phyloP scores from a whole-genome alignment of 1,140 invertebrate genomes.

The Epicauta chinensis region DNA sequence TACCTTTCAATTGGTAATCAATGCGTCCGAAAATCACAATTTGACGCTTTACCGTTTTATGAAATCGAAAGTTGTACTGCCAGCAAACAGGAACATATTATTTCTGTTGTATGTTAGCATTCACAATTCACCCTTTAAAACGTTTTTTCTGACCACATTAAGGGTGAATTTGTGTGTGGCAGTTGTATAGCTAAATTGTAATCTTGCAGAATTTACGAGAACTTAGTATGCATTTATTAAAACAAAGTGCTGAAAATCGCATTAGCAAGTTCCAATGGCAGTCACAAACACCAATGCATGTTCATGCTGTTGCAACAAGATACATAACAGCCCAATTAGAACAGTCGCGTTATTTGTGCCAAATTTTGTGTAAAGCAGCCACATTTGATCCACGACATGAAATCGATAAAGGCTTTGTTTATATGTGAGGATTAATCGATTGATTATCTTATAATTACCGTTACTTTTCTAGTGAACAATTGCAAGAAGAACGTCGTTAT shows the following conservation, averaged over 20 bases:
- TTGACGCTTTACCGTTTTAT: slow-evolving; percentile 63
- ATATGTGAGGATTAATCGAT: slow-evolving; percentile 56
- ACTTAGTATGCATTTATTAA: slow-evolving; percentile 73
- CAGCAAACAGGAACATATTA: slow-evolving; percentile 79
- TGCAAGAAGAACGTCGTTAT: slow-evolving; percentile 58
- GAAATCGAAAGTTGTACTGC: slow-evolving; percentile 81
- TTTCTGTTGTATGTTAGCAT: slow-evolving; percentile 68
- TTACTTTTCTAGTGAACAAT: slow-evolving; percentile 57
- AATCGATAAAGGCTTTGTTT: slow-evolving; percentile 66
- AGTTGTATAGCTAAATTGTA: no score
- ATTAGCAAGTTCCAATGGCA: slow-evolving; percentile 43
- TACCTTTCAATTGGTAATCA: slow-evolving; percentile 42
- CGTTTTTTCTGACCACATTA: no score
- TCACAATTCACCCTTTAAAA: no score
- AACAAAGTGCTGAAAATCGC: slow-evolving; percentile 51
- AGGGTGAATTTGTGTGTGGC: no score
- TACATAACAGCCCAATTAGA: slow-evolving; percentile 74
- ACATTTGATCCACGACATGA: slow-evolving; percentile 58
- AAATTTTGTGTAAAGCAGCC: slow-evolving; percentile 61
- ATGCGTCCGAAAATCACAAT: slow-evolving; percentile 40
- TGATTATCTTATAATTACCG: slow-evolving; percentile 2
- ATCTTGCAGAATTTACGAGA: slow-evolving; percentile 68
- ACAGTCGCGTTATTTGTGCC: slow-evolving; percentile 66
- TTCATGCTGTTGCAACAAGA: slow-evolving; percentile 73
- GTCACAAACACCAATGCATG: slow-evolving; percentile 60